phyloP scores from a whole-genome alignment of 2,113 vertebrate species.

The Syrrhaptes paradoxus region DNA sequence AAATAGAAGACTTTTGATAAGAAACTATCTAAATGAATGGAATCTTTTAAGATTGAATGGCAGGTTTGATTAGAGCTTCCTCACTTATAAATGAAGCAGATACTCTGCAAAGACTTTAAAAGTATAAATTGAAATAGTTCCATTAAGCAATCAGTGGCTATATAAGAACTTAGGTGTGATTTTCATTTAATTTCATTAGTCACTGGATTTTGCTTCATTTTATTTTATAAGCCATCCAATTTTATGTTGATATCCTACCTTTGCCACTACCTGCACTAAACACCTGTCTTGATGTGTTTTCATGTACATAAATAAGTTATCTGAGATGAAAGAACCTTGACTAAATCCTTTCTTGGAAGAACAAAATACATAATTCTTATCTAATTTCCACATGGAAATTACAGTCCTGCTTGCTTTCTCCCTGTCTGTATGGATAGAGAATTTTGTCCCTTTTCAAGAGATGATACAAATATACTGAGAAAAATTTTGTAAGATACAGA shows the following conservation, averaged over 20 bases:
- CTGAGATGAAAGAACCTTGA: not conserved
- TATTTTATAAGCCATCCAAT: not conserved
- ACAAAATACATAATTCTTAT: accelerated
- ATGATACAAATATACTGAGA: not conserved
- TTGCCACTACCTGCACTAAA: not conserved
- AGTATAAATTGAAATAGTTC: not conserved
- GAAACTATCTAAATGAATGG: not conserved
- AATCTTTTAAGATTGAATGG: not conserved
- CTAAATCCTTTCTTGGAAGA: not conserved
- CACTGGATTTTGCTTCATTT: not conserved
- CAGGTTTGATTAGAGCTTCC: not conserved
- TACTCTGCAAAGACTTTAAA: not conserved
- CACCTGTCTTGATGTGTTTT: not conserved
- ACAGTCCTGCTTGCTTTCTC: not conserved
- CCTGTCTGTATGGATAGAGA: not conserved
- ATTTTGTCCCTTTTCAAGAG: not conserved
- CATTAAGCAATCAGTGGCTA: not conserved
- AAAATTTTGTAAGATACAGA: not conserved
- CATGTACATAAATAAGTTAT: not conserved
- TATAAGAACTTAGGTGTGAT: not conserved
- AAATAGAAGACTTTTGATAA: not conserved
- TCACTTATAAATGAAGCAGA: not conserved
- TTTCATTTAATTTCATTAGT: not conserved
- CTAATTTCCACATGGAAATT: not conserved
- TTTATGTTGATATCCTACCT: not conserved